A percentile compares a stretch with the other conserved stretches of the same genome.
phyloP scores from a whole-genome alignment of 37 sponge, comb jelly and placozoan species.

The Ianthella basta region DNA sequence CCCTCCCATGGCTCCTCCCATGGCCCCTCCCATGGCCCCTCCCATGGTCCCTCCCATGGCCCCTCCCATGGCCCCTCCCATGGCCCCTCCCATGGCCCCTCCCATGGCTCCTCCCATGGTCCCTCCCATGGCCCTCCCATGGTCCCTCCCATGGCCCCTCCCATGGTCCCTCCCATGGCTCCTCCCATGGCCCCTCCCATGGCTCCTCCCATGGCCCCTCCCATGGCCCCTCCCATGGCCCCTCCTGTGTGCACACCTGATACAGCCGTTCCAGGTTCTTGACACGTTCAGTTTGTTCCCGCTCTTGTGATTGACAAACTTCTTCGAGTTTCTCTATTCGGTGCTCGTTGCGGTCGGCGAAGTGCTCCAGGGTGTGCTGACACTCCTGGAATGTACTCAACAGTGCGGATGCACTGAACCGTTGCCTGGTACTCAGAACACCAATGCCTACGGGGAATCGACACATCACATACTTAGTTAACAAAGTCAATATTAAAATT shows the following conservation, averaged over 20 bases:
- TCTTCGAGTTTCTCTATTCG: slow-evolving; percentile 78
- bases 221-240: background rate
- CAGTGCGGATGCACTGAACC: slow-evolving; percentile 22
- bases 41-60: background rate
- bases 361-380: slow-evolving; percentile 48
- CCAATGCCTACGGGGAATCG: slow-evolving; percentile 26
- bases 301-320: slow-evolving; percentile 75
- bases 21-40: no score
- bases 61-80: no score
- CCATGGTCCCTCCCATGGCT: no score
- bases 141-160: background rate
- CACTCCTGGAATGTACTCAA: slow-evolving; percentile 52
- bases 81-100: background rate
- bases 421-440: background rate
- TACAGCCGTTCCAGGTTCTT: slow-evolving; percentile 50
- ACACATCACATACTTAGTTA: no score
- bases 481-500: no score
- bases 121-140: no score
- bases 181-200: no score
- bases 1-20: background rate
- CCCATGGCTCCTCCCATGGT: no score
- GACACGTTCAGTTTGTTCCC: slow-evolving; percentile 55
- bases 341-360: slow-evolving; percentile 65
- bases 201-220: background rate
- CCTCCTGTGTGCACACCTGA: slow-evolving; percentile 56